Percentiles rank a stretch among this genome's conserved stretches.
Conservation (phyloP, 2,888 invertebrate species). For the Aricia artaxerxes region DNA sequence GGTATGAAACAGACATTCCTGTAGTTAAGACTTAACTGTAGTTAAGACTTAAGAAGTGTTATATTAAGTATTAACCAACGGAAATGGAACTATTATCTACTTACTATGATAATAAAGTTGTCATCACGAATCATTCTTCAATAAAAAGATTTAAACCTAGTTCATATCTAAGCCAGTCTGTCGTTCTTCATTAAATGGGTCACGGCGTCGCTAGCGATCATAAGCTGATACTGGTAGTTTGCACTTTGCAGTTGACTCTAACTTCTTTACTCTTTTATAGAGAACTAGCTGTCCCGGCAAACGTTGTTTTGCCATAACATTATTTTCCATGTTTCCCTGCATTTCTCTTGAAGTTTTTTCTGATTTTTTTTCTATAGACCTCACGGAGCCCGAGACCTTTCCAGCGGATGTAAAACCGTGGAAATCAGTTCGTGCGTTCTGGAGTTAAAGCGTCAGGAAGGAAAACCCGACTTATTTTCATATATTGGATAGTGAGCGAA, state of each 20-base stretch:
- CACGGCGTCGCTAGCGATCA: neutral
- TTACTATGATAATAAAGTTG: neutral
- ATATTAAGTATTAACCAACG: neutral
- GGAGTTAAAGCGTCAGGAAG: no score
- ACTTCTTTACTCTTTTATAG: neutral
- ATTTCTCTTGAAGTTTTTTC: no score
- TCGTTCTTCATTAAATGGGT: neutral
- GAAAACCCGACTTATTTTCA: no score
- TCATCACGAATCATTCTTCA: neutral
- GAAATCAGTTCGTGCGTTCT: no score
- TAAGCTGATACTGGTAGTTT: neutral
- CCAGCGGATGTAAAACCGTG: no score
- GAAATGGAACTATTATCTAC: neutral
- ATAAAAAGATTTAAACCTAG: neutral
- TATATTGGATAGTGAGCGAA: neutral
- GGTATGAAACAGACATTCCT: neutral
- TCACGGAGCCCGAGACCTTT: no score
- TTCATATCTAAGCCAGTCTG: neutral
- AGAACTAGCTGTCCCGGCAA: no score
- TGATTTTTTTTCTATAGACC: no score
- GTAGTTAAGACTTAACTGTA: neutral
- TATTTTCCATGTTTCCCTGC: no score
- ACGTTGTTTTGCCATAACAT: no score
- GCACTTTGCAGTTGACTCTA: neutral
- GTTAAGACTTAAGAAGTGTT: neutral